phyloP scores from a whole-genome alignment of 2,797 vertebrate genomes.

The Gouania willdenowi region DNA sequence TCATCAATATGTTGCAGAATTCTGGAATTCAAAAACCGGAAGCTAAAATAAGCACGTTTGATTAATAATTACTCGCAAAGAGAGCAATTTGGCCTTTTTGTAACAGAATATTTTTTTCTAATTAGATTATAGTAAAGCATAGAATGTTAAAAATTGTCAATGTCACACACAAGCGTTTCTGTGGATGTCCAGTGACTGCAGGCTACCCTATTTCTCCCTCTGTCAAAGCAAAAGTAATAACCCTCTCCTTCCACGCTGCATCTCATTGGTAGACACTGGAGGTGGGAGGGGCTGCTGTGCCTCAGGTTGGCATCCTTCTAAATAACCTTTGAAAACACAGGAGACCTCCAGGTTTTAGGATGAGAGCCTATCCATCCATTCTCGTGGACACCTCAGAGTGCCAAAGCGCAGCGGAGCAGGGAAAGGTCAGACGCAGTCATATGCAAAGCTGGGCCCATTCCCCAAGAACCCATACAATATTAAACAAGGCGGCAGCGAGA shows the following conservation, averaged over 20 bases:
- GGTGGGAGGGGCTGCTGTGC: slow-evolving; percentile 5
- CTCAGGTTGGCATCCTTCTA: slow-evolving; percentile 40
- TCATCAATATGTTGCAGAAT: too few species aligned
- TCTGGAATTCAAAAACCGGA: too few species aligned
- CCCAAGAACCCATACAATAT: slow-evolving; percentile 30
- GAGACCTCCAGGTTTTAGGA: slow-evolving; percentile 53
- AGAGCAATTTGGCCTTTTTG: too few species aligned
- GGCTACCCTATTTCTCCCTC: not conserved
- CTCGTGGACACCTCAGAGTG: slow-evolving; percentile 57
- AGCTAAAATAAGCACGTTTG: too few species aligned
- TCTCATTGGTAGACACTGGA: slow-evolving; percentile 11
- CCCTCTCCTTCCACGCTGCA: slow-evolving; percentile 10
- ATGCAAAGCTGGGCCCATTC: slow-evolving; percentile 37
- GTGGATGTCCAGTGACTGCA: slow-evolving; percentile 18
- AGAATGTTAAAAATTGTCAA: too few species aligned
- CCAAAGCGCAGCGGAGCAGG: slow-evolving; percentile 40
- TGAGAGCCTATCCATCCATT: slow-evolving; percentile 59
- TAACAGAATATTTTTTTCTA: too few species aligned
- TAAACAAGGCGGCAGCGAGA: slow-evolving; percentile 35
- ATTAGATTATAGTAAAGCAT: too few species aligned
- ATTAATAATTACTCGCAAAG: too few species aligned
- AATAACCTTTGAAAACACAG: slow-evolving; percentile 66
- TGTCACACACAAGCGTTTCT: too few species aligned
- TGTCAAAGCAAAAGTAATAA: slow-evolving; percentile 10
- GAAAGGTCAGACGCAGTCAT: slow-evolving; percentile 55